Evolutionary conservation across 2,113 vertebrate genomes (phyloP).

Genomic region (Entomyzon cyanotis): DNA sequence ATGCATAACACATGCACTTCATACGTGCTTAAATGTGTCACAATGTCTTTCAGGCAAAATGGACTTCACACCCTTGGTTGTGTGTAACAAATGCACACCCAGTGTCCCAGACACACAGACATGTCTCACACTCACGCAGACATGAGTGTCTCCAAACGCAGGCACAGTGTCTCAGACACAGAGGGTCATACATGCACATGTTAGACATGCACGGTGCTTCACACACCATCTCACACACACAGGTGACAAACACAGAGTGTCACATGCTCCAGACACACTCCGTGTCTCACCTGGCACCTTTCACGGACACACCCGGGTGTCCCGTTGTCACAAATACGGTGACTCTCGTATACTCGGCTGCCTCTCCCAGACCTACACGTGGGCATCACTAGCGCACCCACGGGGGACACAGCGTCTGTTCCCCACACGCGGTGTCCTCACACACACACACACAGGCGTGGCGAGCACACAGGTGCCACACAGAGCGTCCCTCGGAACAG

Average conservation of each 20-base stretch:
- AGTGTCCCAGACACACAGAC: not conserved
- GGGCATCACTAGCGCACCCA: accelerated
- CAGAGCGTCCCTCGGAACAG: not conserved
- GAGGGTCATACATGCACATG: accelerated
- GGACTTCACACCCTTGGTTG: not conserved
- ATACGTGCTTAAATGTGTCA: not conserved
- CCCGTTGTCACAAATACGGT: not conserved
- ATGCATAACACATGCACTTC: not conserved
- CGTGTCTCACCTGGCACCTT: accelerated
- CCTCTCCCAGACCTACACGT: not conserved
- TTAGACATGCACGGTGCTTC: accelerated
- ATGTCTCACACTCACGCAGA: not conserved
- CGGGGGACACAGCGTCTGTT: not conserved
- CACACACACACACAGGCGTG: too few relatives aligned
- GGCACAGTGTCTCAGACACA: not conserved
- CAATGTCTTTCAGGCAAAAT: not conserved
- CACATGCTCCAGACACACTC: not conserved
- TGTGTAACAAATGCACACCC: not conserved
- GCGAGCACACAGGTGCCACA: not conserved
- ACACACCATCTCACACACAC: not conserved
- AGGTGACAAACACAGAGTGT: not conserved
- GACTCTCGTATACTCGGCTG: accelerated
- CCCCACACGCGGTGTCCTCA: accelerated
- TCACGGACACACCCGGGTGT: accelerated
- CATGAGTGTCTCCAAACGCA: accelerated